Percentiles rank a stretch among this genome's conserved stretches.
Evolutionary conservation across 1,140 invertebrate genomes (phyloP).

Genomic region (Phthorimaea operculella): DNA sequence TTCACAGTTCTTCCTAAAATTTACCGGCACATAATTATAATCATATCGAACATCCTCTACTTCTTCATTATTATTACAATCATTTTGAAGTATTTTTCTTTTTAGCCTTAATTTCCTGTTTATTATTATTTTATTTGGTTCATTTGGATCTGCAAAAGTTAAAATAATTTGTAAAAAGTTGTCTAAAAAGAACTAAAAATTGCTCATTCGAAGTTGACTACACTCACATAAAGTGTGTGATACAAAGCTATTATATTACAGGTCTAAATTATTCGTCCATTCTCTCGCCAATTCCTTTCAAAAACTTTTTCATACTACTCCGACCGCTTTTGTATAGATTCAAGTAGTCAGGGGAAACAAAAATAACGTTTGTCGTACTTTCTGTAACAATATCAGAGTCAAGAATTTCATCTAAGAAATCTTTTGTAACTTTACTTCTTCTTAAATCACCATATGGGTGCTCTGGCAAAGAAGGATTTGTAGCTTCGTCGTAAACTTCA

Average conservation of each 20-base stretch:
- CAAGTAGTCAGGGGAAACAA: conserved; percentile 19
- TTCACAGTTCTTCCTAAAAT: background rate
- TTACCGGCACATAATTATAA: background rate
- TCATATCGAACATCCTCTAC: background rate
- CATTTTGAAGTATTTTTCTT: conserved; percentile 1
- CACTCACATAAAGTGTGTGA: too few relatives aligned
- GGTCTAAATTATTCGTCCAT: background rate
- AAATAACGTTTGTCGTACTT: conserved; percentile 18
- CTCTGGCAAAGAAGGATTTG: conserved; percentile 34
- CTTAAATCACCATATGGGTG: conserved; percentile 49
- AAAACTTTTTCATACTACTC: conserved; percentile 22
- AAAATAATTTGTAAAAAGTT: background rate
- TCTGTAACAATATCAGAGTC: conserved; percentile 42
- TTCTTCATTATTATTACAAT: background rate
- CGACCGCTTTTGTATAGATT: conserved; percentile 23
- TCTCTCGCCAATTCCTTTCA: conserved; percentile 19
- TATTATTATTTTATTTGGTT: background rate
- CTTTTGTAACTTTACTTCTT: conserved; percentile 37
- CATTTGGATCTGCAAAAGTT: background rate
- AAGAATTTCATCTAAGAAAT: conserved; percentile 55
- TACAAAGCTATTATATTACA: too few relatives aligned
- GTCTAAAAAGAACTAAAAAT: too few relatives aligned
- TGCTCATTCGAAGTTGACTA: too few relatives aligned
- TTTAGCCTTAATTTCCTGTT: background rate
- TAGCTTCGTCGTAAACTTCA: conserved; percentile 40